A percentile compares a stretch with the other conserved stretches of the same genome.
Evolutionary conservation across 1,140 invertebrate species (phyloP).

Genomic region (Achroia grisella): DNA sequence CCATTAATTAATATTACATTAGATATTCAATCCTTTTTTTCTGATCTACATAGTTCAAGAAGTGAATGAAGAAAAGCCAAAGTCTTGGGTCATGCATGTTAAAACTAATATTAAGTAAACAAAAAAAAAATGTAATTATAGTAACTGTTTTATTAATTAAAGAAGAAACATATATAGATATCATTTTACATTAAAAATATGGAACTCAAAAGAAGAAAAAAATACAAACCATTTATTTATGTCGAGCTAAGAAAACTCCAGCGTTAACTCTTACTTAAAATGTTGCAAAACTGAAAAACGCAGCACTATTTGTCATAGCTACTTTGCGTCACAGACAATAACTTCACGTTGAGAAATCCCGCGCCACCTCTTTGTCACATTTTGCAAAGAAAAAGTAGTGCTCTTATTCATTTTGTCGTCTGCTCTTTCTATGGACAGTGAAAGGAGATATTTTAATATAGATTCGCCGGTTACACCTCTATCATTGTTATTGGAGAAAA

Average conservation of each 20-base stretch:
- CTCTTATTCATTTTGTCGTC: conserved; percentile 44
- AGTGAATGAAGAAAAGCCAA: too few species aligned
- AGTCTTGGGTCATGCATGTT: too few species aligned
- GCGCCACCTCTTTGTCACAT: conserved; percentile 57
- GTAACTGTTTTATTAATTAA: too few species aligned
- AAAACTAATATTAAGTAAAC: too few species aligned
- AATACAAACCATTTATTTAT: background rate
- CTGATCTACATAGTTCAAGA: too few species aligned
- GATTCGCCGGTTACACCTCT: background rate
- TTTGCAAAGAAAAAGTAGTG: conserved; percentile 52
- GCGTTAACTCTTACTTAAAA: conserved; percentile 43
- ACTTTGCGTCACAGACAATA: conserved; percentile 56
- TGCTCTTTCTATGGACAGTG: conserved; percentile 26
- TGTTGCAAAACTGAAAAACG: conserved; percentile 38
- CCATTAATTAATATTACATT: too few species aligned
- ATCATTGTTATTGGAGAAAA: background rate
- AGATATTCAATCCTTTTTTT: too few species aligned
- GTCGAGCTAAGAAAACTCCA: conserved; percentile 5
- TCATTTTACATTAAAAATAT: too few species aligned
- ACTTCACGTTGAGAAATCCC: conserved; percentile 52
- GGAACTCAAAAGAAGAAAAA: background rate
- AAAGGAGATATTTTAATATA: conserved; percentile 2
- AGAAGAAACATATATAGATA: too few species aligned
- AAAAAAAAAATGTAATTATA: too few species aligned
- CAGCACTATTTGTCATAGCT: conserved; percentile 44